Percentiles rank a stretch among this genome's conserved stretches.
Evolutionary conservation across 2,797 vertebrate species (phyloP).

Genomic region (Eleutherodactylus coqui): DNA sequence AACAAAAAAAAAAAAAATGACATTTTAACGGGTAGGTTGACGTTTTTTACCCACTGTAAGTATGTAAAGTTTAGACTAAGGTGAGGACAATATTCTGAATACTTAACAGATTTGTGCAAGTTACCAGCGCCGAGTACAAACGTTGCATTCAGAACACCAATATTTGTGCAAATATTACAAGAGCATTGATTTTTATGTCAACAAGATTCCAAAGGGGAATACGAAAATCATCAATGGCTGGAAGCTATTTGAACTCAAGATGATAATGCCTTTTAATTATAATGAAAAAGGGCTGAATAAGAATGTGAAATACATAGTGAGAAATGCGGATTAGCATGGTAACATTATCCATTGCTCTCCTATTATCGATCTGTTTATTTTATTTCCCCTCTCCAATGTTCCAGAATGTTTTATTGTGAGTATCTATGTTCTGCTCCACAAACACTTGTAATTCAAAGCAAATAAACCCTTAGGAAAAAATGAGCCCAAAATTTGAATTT

Average conservation of each 20-base stretch:
- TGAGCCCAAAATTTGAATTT: slow-evolving; percentile 21
- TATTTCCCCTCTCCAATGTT: slow-evolving; percentile 32
- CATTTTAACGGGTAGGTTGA: too few species aligned
- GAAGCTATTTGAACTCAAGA: slow-evolving; percentile 31
- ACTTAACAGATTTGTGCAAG: not conserved
- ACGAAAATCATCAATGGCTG: slow-evolving; percentile 24
- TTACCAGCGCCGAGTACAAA: not conserved
- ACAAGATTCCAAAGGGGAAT: slow-evolving; percentile 30
- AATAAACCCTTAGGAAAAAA: slow-evolving; percentile 36
- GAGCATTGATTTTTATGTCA: slow-evolving; percentile 47
- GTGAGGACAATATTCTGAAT: not conserved
- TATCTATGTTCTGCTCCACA: slow-evolving; percentile 28
- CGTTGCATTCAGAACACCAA: not conserved
- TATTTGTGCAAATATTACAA: slow-evolving; percentile 37
- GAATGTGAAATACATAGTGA: slow-evolving; percentile 27
- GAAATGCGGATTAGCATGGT: slow-evolving; percentile 16
- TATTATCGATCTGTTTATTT: slow-evolving; percentile 44
- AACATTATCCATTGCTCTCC: slow-evolving; percentile 16
- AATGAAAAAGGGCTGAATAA: slow-evolving; percentile 28
- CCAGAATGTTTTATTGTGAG: slow-evolving; percentile 36
- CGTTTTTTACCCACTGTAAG: too few species aligned
- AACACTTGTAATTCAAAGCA: slow-evolving; percentile 24
- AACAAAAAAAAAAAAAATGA: too few species aligned
- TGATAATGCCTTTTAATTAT: slow-evolving; percentile 36
- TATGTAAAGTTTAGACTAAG: too few species aligned